Conservation (phyloP, 1,140 invertebrate genomes). For the Samia ricini region DNA sequence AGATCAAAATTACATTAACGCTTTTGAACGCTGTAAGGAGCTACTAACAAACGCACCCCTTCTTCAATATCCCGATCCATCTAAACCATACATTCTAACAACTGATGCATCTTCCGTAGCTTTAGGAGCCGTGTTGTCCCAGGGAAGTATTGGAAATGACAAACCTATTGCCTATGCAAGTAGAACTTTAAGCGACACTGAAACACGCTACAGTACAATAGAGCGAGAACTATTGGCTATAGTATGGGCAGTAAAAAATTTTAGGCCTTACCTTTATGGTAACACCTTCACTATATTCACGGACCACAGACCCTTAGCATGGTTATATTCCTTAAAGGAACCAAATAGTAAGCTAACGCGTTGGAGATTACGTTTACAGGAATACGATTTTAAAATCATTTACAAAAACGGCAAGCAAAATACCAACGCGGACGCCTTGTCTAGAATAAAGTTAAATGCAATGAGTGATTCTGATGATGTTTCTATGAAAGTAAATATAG, state of each 20-base stretch:
- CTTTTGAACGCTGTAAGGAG: neutral
- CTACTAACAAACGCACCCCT: neutral
- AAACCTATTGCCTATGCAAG: neutral
- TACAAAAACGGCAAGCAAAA: too few relatives aligned
- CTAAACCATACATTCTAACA: neutral
- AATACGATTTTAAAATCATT: too few relatives aligned
- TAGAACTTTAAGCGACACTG: neutral
- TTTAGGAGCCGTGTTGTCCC: conserved; percentile 3
- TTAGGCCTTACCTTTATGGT: conserved; percentile 6
- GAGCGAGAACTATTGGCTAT: conserved; percentile 6
- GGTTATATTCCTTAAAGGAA: too few relatives aligned
- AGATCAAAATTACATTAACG: neutral
- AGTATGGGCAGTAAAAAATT: conserved; percentile 2
- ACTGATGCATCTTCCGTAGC: conserved; percentile 4
- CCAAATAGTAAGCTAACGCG: too few relatives aligned
- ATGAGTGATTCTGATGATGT: too few relatives aligned
- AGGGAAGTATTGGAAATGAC: neutral
- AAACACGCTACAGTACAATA: neutral
- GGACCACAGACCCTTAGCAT: conserved; percentile 1
- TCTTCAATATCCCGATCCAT: conserved; percentile 5
- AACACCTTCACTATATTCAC: neutral
- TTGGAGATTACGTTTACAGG: too few relatives aligned
- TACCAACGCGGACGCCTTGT: too few relatives aligned
- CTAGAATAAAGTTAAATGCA: too few relatives aligned
- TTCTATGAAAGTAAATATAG: too few relatives aligned